Conservation (phyloP, 2,797 vertebrate genomes). For the Megaceryle alcyon region DNA sequence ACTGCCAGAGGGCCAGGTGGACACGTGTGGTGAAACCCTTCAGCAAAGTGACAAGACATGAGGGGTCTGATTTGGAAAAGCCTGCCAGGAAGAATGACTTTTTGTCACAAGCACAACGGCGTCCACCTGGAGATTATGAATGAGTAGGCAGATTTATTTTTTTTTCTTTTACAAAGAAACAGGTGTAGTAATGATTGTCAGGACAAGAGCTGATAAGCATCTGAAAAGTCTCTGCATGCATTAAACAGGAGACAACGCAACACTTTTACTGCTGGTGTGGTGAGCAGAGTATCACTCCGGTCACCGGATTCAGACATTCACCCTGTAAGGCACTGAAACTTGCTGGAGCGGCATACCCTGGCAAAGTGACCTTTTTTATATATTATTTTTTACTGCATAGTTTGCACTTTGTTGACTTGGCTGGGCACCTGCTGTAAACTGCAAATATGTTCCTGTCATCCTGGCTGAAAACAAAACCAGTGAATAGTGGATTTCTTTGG, state of each 20-base stretch:
- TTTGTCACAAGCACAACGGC: not conserved
- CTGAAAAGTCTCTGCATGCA: not conserved
- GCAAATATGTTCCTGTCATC: conserved; percentile 65
- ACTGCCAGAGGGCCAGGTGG: not conserved
- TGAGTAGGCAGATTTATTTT: not conserved
- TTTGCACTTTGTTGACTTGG: conserved; percentile 60
- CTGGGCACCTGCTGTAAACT: conserved; percentile 64
- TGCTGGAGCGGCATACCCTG: conserved; percentile 52
- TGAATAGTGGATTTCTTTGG: conserved; percentile 1
- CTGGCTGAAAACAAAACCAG: conserved; percentile 39
- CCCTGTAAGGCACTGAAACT: conserved; percentile 40
- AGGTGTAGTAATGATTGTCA: conserved; percentile 20
- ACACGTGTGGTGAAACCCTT: not conserved
- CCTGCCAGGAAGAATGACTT: not conserved
- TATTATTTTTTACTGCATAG: conserved; percentile 60
- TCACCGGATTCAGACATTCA: not conserved
- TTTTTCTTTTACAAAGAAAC: not conserved
- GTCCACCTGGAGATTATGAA: not conserved
- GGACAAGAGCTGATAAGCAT: not conserved
- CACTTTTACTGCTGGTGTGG: not conserved
- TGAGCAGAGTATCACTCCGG: not conserved
- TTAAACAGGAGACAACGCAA: not conserved
- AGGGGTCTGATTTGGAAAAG: not conserved
- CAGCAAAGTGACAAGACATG: not conserved
- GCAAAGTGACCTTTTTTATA: conserved; percentile 68